Evolutionary conservation across 2,888 invertebrate genomes (phyloP), one percentile per base, ranked within the genome.

Genomic region (Vandiemenella viatica): DNA sequence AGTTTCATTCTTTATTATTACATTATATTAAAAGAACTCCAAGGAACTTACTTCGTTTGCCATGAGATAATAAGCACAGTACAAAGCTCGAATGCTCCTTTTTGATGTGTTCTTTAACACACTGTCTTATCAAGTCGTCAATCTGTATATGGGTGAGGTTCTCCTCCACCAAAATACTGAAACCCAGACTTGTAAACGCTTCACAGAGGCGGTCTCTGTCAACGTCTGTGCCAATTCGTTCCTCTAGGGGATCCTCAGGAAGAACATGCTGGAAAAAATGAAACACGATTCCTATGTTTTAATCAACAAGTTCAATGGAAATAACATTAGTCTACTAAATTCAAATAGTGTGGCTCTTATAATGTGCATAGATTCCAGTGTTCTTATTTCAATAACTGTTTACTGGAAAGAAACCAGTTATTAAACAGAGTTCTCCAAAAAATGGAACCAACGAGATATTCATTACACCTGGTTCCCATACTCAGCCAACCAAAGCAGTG

Each of bases 11-110:
- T n/a, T n/a, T n/a, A n/a, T n/a, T n/a, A n/a, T n/a, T n/a, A n/a
- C n/a, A n/a, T n/a, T n/a, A n/a, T n/a, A n/a, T n/a, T n/a, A n/a
- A n/a, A n/a, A n/a, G n/a, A n/a, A n/a, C n/a, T n/a, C n/a, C n/a
- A 13, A 32, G 32, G 1, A 32, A 45, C 49, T 48, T 58, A 66
- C 67, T 65, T 58, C 62, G 56, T 37, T 60, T 58, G 4, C 71
- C 71, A 55, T 71, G 71, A 2, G 68, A 67, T 53, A 71, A 58
- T 53, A 70, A 65, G 46, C 66, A 68, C 18, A 71, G 55, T 49
- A 69, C 63, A 22, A 71, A 58, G 53, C 68, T 67, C 5, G 67
- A 66, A 43, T 59, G 56, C 15, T 63, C 57, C 10, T 56, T 48
- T 22, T 56, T 57, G 43, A 66, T 57, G 4, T 53, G 38, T 7